Evolutionary conservation across 2,888 invertebrate species (phyloP).

Genomic region (Stenotaenia linearis): DNA sequence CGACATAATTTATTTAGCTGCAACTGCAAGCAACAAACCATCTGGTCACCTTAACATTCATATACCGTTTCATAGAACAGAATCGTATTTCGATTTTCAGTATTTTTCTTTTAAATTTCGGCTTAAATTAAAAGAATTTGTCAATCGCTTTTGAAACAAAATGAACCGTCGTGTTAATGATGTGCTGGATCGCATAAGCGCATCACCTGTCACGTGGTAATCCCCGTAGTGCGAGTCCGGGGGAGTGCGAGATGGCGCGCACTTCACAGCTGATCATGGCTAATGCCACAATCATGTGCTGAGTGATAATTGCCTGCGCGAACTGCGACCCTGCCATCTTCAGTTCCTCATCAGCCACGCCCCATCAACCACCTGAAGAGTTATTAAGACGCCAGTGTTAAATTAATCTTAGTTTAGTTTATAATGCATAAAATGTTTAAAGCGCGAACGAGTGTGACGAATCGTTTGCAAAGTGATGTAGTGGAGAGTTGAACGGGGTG

Average conservation of each 20-base stretch:
- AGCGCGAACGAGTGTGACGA: background rate
- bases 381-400: background rate
- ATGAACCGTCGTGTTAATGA: background rate
- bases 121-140: background rate
- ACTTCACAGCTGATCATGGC: slow-evolving; percentile 5
- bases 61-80: too few relatives aligned
- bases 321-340: slow-evolving; percentile 11
- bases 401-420: background rate
- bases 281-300: slow-evolving; percentile 15
- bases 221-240: background rate
- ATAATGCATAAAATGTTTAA: background rate
- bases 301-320: slow-evolving; percentile 8
- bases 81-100: too few relatives aligned
- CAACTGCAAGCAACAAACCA: too few relatives aligned
- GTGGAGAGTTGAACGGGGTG: background rate
- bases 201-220: slow-evolving; percentile 11
- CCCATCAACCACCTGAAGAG: slow-evolving; percentile 19
- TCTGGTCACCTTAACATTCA: too few relatives aligned
- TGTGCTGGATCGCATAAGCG: background rate
- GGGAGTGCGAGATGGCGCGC: background rate
- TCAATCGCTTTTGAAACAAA: background rate
- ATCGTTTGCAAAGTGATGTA: background rate
- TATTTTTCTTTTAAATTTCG: background rate
- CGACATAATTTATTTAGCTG: too few relatives aligned
- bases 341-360: slow-evolving; percentile 15